Evolutionary conservation across 2,888 invertebrate species (phyloP), one percentile per base, ranked within the genome.

Genomic region (Rhaphigaster nebulosa): DNA sequence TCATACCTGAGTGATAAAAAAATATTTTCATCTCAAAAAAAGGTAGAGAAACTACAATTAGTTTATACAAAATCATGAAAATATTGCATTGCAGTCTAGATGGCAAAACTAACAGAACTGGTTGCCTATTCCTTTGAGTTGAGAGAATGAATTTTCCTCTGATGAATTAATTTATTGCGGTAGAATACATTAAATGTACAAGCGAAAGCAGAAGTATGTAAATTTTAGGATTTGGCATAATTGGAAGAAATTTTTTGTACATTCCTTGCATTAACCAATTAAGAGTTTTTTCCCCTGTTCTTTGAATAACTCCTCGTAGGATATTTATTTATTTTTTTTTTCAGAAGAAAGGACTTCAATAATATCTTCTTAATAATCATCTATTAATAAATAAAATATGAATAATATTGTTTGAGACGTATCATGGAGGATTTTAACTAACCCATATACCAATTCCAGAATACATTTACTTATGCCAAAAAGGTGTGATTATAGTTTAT

Each of bases 161-260:
- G 65, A 29, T 76, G 38, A 76, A 76, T 76, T 76, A 34, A 76
- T 38, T 76, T 76, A 65, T 65, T 65, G 29, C 34, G 65, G 65
- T 65, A 1, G 34, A 76, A 76, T 38, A 38, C 10, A 20, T 76
- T 38, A 76, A 38, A 76, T 38, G 70, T 38, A 76, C 34, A 8
- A 76, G 20, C 23, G 23, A 76, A 65, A 34, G 29, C 15, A 65
- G 3, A 38, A 38, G 23, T 76, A 76, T 76, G 38, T 76, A 76
- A 76, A 76, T 76, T 76, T 76, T 76, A 38, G 20, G 34, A 38
- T 38, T 76, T 20, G 34, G 34, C 2, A 1, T 38, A 76, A 38
- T 20, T 10, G 29, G 13, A 60, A 60, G 2, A 12, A 29, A 15
- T 15, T 29, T 5, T 70, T 70, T 34, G 1, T 20, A 8, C 20